Conservation (phyloP, 2,888 invertebrate species). For the Panopea generosa region DNA sequence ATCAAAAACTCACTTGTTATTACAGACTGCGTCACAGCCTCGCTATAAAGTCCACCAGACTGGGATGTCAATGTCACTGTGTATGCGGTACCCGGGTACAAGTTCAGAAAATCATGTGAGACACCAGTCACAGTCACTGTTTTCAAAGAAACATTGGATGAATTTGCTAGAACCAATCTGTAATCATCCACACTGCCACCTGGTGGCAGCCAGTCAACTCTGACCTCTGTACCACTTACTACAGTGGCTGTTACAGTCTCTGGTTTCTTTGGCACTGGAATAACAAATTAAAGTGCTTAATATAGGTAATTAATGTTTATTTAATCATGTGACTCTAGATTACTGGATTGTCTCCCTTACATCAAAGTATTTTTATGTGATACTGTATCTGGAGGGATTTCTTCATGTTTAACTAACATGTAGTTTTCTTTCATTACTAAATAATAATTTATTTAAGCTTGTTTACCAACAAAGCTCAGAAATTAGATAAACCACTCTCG, state of each 20-base stretch:
- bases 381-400: no score
- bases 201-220: conserved; percentile 67
- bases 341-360: neutral
- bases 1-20: conserved; percentile 55
- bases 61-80: conserved; percentile 56
- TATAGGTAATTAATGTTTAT: no score
- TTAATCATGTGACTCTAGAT: no score
- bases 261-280: conserved; percentile 68
- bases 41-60: conserved; percentile 53
- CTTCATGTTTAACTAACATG: no score
- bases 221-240: conserved; percentile 58
- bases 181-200: conserved; percentile 68
- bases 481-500: no score
- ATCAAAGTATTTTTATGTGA: no score
- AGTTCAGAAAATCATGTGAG: conserved; percentile 51
- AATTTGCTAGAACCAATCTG: conserved; percentile 58
- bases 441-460: no score
- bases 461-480: no score
- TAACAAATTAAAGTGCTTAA: no score
- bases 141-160: conserved; percentile 35
- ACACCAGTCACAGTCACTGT: conserved; percentile 47
- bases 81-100: conserved; percentile 68
- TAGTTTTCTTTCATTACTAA: no score
- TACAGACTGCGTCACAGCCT: conserved; percentile 29
- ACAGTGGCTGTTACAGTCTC: conserved; percentile 48